These are phyloP conservation scores for Procavia capensis DNA, from an alignment of 2,113 vertebrate genomes.

Conservation along the genomic window DNA sequence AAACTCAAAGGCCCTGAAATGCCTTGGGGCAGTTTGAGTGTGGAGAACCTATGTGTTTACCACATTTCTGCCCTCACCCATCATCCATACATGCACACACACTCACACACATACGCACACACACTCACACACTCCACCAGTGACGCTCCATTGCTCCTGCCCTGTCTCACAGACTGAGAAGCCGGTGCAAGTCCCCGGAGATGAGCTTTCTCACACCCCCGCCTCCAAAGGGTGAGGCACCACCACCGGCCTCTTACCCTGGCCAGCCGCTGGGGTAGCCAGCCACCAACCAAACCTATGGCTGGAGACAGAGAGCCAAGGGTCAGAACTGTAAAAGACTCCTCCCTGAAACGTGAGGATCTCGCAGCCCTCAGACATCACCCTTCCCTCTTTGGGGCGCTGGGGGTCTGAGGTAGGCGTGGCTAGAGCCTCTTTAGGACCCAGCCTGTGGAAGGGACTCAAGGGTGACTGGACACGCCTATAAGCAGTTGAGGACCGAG, in stretches of 20 bases:
- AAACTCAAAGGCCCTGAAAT: background rate
- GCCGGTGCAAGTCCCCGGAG: background rate
- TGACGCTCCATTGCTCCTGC: background rate
- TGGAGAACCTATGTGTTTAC: background rate
- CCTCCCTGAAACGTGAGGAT: background rate
- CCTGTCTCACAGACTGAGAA: background rate
- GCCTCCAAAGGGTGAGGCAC: background rate
- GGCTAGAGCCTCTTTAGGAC: background rate
- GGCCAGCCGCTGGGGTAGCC: background rate
- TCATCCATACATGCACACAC: background rate
- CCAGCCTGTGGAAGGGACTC: background rate
- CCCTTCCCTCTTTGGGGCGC: background rate
- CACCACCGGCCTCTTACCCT: background rate
- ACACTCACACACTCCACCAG: no score
- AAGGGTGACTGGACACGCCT: accelerated
- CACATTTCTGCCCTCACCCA: background rate
- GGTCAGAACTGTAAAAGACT: background rate
- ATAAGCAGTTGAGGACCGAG: background rate
- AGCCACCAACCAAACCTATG: accelerated
- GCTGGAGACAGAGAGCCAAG: background rate
- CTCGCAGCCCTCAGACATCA: background rate
- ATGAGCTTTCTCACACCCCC: background rate
- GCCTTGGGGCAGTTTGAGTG: background rate
- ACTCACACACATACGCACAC: no score
- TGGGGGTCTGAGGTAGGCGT: background rate